Evolutionary conservation across 2,888 invertebrate species (phyloP).

Genomic region (Mimachlamys varia): DNA sequence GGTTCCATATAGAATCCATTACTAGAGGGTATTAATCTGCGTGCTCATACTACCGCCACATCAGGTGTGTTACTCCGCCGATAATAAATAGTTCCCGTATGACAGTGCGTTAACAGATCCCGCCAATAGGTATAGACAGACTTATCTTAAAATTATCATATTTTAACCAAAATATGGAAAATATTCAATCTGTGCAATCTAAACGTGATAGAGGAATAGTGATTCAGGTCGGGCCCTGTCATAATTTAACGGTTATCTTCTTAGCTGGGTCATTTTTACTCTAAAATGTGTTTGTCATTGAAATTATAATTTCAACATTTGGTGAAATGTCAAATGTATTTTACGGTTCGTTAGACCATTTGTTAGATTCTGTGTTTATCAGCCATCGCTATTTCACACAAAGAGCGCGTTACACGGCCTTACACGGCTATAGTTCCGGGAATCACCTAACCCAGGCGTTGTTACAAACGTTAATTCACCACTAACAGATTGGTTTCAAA

Average conservation of each 20-base stretch:
- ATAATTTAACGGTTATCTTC: neutral
- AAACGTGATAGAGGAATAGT: neutral
- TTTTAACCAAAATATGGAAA: constrained; percentile 31
- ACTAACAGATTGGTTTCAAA: neutral
- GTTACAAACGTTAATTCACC: neutral
- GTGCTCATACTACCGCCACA: neutral
- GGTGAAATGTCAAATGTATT: neutral
- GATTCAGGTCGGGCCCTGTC: neutral
- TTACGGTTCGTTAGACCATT: constrained; percentile 13
- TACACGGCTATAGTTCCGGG: neutral
- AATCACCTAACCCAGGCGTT: neutral
- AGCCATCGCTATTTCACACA: neutral
- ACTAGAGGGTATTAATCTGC: neutral
- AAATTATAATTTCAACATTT: constrained; percentile 3
- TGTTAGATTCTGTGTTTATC: constrained; percentile 4
- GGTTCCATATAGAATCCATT: neutral
- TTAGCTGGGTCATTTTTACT: neutral
- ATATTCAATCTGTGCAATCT: constrained; percentile 13
- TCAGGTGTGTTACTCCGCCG: neutral
- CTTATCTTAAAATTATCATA: constrained; percentile 16
- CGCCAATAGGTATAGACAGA: constrained; percentile 19
- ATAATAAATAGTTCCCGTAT: neutral
- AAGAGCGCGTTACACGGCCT: neutral
- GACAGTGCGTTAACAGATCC: neutral
- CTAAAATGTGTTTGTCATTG: neutral